Base-by-base conservation (phyloP, 2,797 vertebrate genomes). In the Morus bassanus region DNA sequence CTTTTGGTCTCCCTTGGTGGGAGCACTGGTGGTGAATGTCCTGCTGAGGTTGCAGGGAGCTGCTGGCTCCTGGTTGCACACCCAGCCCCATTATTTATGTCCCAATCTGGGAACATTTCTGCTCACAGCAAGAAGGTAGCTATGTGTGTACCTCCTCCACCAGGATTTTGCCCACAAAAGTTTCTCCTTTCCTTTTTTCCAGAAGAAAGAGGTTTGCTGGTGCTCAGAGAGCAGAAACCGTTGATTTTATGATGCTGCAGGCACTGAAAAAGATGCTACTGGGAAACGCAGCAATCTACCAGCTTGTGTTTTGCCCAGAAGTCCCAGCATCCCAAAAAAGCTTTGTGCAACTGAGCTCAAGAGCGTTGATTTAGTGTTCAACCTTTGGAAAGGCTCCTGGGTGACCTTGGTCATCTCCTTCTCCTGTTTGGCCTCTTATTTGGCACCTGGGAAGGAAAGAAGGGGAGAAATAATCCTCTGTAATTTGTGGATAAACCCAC, bases 261-360 rank as follows among this genome's bases (percentile, higher is more conserved):
- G 53, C 13, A 12, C 41, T 14, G 35, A 15, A 37, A n/a, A 61
- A 21, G 22, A 15, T 65, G n/a, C 19, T 10, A n/a, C 4, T 76
- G 17, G 11, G 23, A 41, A 25, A 65, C 0, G 0, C 10, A 7
- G 21, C 6, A 43, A 69, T 31, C 24, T 24, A 14, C 53, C 39
- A 31, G 35, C 53, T 64, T 37, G n/a, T 69, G 50, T 37, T 59
- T 54, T 75, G 57, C 51, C 73, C 50, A 2, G 4, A 59, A 63
- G 37, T 43, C 61, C 39, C 79, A 28, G n/a, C 33, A 48, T 61
- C 35, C 77, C 15, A 8, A 63, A 72, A 89, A 81, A 53, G 3
- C 50, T 68, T 46, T 0, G 0, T 22, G 31, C 8, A 33, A 6
- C 22, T 1, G 4, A 60, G 33, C 41, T 75, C 10, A 14, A 22